Conservation (phyloP, 2,888 invertebrate species). For the Hecatera dysodea region DNA sequence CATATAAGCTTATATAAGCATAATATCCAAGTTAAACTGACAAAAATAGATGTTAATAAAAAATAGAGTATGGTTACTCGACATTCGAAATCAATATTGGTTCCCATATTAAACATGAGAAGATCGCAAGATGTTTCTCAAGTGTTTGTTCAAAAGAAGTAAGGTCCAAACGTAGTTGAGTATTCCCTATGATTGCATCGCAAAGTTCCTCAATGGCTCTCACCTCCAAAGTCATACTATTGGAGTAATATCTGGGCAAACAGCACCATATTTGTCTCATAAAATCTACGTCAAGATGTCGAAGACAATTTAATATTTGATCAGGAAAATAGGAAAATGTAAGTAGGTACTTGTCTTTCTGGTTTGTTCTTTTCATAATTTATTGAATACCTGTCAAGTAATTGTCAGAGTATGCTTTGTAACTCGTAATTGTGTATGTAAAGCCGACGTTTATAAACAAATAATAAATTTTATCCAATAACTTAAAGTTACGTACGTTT, state of each 20-base stretch:
- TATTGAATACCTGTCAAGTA: too few relatives aligned
- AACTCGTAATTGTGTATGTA: too few relatives aligned
- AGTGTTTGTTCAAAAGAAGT: constrained; percentile 8
- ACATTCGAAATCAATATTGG: neutral
- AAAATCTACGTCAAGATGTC: neutral
- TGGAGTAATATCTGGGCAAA: constrained; percentile 7
- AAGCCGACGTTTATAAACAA: too few relatives aligned
- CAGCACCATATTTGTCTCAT: neutral
- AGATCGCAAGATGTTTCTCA: neutral
- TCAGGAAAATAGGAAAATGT: neutral
- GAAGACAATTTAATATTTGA: constrained; percentile 11
- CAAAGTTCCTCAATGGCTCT: neutral
- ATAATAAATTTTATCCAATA: too few relatives aligned
- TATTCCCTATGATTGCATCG: neutral
- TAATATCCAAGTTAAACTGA: too few relatives aligned
- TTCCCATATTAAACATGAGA: neutral
- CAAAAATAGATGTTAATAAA: too few relatives aligned
- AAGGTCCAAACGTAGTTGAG: neutral
- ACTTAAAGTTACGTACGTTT: too few relatives aligned
- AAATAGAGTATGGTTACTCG: too few relatives aligned
- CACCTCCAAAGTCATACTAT: constrained; percentile 1
- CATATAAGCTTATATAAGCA: too few relatives aligned
- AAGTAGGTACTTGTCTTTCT: neutral
- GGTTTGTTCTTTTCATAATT: neutral
- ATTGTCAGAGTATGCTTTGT: too few relatives aligned